A percentile compares a stretch with the other conserved stretches of the same genome.
phyloP scores from a whole-genome alignment of 2,888 invertebrate species.

The Pristionchus japonicus region DNA sequence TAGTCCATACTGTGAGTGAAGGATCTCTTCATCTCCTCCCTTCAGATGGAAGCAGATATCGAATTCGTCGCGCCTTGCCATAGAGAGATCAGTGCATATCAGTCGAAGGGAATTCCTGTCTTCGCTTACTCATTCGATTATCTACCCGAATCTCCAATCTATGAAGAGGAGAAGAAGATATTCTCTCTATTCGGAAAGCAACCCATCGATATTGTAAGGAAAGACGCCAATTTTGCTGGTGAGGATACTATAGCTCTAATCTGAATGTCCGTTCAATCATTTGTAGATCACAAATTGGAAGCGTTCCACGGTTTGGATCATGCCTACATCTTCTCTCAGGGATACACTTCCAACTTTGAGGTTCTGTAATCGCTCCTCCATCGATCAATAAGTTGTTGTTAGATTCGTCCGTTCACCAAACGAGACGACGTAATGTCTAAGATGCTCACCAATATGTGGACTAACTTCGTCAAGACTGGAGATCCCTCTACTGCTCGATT shows the following conservation, averaged over 20 bases:
- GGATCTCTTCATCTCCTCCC: not conserved
- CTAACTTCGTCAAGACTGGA: constrained; percentile 69
- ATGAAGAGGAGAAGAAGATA: constrained; percentile 68
- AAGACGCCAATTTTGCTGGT: constrained; percentile 52
- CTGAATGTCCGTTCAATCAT: not conserved
- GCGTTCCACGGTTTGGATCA: constrained; percentile 75
- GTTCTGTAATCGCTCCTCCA: not conserved
- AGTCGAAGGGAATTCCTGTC: constrained; percentile 62
- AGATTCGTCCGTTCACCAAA: constrained; percentile 70
- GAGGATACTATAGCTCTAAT: not conserved
- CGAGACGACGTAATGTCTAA: constrained; percentile 70
- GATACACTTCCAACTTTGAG: constrained; percentile 63
- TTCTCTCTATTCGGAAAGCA: constrained; percentile 70
- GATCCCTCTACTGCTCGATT: constrained; percentile 65
- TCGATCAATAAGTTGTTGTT: constrained; percentile 32
- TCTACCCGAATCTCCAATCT: constrained; percentile 68
- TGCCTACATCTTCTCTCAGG: constrained; percentile 73
- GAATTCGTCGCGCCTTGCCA: constrained; percentile 75
- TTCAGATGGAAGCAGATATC: constrained; percentile 74
- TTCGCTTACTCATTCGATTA: constrained; percentile 74
- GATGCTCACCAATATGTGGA: constrained; percentile 68
- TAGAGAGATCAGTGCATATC: constrained; percentile 69
- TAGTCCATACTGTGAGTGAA: too few species aligned
- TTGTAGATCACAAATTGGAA: constrained; percentile 58
- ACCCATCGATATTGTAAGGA: constrained; percentile 63